Percentiles rank a stretch among this genome's conserved stretches.
Evolutionary conservation across 2,888 invertebrate species (phyloP).

Genomic region (Ceratothoa steindachneri): DNA sequence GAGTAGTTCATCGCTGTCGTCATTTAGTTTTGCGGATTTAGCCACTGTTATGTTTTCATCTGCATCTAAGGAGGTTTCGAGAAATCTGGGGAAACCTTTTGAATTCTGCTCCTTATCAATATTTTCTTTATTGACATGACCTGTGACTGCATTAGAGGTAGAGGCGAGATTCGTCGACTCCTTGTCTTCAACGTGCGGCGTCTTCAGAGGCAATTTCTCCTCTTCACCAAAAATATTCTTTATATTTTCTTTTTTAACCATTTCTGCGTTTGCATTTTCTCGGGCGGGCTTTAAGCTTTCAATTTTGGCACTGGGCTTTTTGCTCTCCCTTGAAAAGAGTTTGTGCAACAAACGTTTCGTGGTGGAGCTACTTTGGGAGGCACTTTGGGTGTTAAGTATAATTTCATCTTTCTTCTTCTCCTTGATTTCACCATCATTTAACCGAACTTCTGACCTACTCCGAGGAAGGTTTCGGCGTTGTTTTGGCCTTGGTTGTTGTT

Average conservation of each 20-base stretch:
- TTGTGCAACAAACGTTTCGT: not conserved
- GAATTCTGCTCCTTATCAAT: not conserved
- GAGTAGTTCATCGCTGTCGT: not conserved
- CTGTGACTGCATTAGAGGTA: constrained; percentile 22
- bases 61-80: not conserved
- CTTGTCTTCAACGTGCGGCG: constrained; percentile 26
- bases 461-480: constrained; percentile 29
- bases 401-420: constrained; percentile 30
- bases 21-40: no score
- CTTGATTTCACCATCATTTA: constrained; percentile 20
- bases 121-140: not conserved
- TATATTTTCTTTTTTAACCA: constrained; percentile 28
- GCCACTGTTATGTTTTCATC: no score
- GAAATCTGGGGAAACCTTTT: not conserved
- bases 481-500: constrained; percentile 13
- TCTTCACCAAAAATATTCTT: constrained; percentile 39
- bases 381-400: constrained; percentile 24
- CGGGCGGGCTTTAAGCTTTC: no score
- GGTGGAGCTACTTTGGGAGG: not conserved
- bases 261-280: not conserved
- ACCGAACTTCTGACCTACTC: constrained; percentile 33
- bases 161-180: constrained; percentile 27
- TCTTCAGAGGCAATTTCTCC: constrained; percentile 33
- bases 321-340: not conserved
- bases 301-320: not conserved